phyloP scores from a whole-genome alignment of 2,113 vertebrate genomes.

The Pan paniscus region DNA sequence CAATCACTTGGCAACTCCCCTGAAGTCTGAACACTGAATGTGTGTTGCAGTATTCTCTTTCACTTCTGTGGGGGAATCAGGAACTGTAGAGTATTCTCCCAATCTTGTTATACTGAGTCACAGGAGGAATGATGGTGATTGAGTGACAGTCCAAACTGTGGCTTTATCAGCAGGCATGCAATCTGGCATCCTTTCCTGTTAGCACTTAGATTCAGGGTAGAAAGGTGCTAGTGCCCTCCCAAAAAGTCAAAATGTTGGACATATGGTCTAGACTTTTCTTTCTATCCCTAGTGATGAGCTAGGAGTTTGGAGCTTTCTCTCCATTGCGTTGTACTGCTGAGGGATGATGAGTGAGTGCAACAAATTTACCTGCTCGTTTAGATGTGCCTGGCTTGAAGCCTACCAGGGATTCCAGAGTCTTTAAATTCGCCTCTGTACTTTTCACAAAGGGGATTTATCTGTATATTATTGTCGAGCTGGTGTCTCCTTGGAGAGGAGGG shows the following conservation, averaged over 20 bases:
- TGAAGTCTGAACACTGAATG: no score
- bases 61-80: no score
- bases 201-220: no score
- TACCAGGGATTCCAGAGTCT: fast-evolving
- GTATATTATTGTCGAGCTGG: not conserved
- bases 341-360: fast-evolving
- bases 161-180: no score
- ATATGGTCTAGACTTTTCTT: not conserved
- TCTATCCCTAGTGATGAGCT: not conserved
- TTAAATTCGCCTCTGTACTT: not conserved
- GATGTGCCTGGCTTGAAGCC: not conserved
- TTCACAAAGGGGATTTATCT: not conserved
- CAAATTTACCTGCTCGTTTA: not conserved
- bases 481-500: not conserved
- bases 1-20: not conserved
- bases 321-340: no score
- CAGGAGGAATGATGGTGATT: no score
- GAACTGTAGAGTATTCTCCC: no score
- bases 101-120: no score
- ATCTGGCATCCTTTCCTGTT: no score
- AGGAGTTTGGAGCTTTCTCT: not conserved
- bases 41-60: no score
- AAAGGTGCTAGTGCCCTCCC: not conserved
- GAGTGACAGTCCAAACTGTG: no score
- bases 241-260: not conserved